phyloP scores from a whole-genome alignment of 1,140 invertebrate genomes.

The Musca domestica region DNA sequence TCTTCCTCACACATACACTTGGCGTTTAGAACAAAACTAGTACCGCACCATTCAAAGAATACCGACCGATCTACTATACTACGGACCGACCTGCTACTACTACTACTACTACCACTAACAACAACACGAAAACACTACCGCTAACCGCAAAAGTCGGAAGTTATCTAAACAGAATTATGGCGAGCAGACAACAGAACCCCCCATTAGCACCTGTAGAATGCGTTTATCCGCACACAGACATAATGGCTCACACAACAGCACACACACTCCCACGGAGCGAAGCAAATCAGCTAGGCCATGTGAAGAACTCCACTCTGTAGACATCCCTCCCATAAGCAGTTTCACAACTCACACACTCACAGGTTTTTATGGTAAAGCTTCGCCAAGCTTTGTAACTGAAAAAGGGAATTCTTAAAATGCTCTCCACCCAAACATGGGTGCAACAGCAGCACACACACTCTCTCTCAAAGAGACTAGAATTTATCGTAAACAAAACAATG shows the following conservation, averaged over 20 bases:
- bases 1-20: not conserved
- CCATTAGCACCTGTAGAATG: not conserved
- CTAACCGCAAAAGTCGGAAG: slow-evolving; percentile 27
- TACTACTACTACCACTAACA: not conserved
- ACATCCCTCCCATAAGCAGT: no score
- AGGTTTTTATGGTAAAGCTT: no score
- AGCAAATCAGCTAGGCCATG: not conserved
- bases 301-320: no score
- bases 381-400: not conserved
- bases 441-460: not conserved
- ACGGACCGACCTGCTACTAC: not conserved
- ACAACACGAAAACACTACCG: slow-evolving; percentile 2
- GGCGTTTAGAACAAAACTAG: no score
- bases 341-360: no score
- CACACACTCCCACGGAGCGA: not conserved
- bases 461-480: not conserved
- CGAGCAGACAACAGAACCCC: not conserved
- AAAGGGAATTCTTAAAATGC: slow-evolving; percentile 2
- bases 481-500: not conserved
- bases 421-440: not conserved
- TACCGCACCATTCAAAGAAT: no score
- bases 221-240: not conserved
- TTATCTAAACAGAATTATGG: not conserved
- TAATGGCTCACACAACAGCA: not conserved
- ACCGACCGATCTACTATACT: not conserved